Conservation (phyloP, 2,888 invertebrate species). For the Dexiosoma caninum region DNA sequence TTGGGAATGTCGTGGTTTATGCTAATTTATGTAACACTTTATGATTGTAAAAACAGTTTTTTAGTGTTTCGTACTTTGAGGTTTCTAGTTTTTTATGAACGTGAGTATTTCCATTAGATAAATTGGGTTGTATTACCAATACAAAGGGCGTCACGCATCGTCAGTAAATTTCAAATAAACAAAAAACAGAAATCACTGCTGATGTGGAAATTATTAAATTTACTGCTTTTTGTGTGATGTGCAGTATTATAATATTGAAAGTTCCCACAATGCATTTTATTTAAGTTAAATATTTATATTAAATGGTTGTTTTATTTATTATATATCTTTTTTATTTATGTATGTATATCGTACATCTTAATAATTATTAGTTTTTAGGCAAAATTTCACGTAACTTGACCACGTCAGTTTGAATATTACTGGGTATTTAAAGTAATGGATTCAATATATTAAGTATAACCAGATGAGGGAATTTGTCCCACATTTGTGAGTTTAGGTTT, state of each 20-base stretch:
- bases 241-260: background rate
- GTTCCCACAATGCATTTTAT: conserved; percentile 41
- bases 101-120: conserved; percentile 7
- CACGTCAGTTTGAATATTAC: background rate
- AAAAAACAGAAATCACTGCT: background rate
- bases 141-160: conserved; percentile 64
- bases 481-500: no score
- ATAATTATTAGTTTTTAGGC: background rate
- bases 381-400: background rate
- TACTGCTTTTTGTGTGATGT: conserved; percentile 25
- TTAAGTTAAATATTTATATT: background rate
- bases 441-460: no score
- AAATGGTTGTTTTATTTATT: conserved; percentile 13
- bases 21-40: conserved; percentile 65
- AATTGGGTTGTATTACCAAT: conserved; percentile 16
- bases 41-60: conserved; percentile 51
- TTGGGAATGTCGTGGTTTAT: conserved; percentile 53
- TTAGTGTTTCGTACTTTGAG: conserved; percentile 2
- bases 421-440: background rate
- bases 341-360: background rate
- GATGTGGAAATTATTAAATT: conserved; percentile 34
- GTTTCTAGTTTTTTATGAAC: background rate
- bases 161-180: conserved; percentile 24
- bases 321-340: conserved; percentile 9
- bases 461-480: no score